These are phyloP conservation scores for Rafetus swinhoei DNA, from an alignment of 2,113 vertebrate genomes.

Conservation along the genomic window DNA sequence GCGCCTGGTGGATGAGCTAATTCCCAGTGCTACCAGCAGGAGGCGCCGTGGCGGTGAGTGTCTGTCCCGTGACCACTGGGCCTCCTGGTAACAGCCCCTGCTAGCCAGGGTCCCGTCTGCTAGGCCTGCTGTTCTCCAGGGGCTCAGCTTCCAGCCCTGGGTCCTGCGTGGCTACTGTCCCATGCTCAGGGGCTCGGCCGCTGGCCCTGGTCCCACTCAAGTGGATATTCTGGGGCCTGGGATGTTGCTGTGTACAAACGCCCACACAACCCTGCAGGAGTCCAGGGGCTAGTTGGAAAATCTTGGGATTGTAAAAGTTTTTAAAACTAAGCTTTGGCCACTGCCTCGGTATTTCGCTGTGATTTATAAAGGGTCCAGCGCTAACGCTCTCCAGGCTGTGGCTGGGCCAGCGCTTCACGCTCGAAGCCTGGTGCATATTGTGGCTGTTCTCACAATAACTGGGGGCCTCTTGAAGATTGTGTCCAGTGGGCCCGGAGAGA, in stretches of 20 bases:
- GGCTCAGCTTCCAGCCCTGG: too few species aligned
- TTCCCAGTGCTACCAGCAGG: too few species aligned
- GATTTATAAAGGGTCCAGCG: background rate
- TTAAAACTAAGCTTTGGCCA: background rate
- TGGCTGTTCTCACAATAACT: background rate
- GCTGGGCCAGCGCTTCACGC: background rate
- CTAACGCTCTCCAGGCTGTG: background rate
- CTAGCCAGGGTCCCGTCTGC: too few species aligned
- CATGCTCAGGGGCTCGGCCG: too few species aligned
- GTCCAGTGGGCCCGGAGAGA: background rate
- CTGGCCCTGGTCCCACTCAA: background rate
- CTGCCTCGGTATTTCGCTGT: background rate
- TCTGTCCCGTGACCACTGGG: too few species aligned
- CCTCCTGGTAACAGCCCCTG: too few species aligned
- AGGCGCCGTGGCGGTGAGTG: too few species aligned
- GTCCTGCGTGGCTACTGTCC: too few species aligned
- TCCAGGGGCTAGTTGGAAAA: background rate
- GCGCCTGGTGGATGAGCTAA: too few species aligned
- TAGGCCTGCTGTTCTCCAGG: too few species aligned
- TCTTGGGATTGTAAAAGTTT: background rate
- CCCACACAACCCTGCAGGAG: background rate
- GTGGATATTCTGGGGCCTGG: background rate
- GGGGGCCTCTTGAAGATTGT: background rate
- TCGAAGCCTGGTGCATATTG: background rate
- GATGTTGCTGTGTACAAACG: background rate